Evolutionary conservation across 2,113 vertebrate species (phyloP).

Genomic region (Notarius lentiginosus): DNA sequence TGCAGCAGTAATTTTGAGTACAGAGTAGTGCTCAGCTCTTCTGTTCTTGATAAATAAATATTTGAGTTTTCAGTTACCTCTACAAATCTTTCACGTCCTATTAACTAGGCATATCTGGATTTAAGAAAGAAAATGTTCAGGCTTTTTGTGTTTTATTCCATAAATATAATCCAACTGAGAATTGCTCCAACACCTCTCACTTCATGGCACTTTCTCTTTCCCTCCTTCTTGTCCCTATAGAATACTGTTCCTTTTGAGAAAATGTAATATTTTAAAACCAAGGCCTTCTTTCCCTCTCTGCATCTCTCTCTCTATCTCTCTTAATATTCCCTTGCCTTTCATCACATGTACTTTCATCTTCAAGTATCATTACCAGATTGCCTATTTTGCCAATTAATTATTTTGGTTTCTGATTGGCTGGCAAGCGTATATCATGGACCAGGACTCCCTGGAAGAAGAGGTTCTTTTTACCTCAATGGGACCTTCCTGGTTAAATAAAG

Average conservation of each 20-base stretch:
- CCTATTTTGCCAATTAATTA: background rate
- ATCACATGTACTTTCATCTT: background rate
- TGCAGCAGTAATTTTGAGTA: background rate
- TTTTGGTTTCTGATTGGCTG: background rate
- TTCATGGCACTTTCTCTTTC: slow-evolving; percentile 21
- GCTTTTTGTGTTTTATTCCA: slow-evolving; percentile 27
- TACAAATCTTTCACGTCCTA: background rate
- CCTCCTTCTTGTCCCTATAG: background rate
- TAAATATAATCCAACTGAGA: slow-evolving; percentile 25
- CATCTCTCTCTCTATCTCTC: background rate
- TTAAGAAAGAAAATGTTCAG: background rate
- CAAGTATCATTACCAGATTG: background rate
- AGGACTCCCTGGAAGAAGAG: too few species aligned
- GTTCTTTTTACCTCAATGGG: too few species aligned
- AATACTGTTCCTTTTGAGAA: slow-evolving; percentile 16
- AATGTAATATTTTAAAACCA: slow-evolving; percentile 26
- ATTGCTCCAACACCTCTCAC: slow-evolving; percentile 28
- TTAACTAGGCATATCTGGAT: slow-evolving; percentile 3
- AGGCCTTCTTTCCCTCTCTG: background rate
- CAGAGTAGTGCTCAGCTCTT: too few species aligned
- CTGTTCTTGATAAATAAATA: background rate
- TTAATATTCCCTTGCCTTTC: slow-evolving; percentile 3
- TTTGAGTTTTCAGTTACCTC: background rate
- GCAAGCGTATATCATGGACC: background rate
- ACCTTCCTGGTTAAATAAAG: too few species aligned